Base-by-base conservation (phyloP, 2,797 vertebrate species). In the Melanotaenia boesemani region DNA sequence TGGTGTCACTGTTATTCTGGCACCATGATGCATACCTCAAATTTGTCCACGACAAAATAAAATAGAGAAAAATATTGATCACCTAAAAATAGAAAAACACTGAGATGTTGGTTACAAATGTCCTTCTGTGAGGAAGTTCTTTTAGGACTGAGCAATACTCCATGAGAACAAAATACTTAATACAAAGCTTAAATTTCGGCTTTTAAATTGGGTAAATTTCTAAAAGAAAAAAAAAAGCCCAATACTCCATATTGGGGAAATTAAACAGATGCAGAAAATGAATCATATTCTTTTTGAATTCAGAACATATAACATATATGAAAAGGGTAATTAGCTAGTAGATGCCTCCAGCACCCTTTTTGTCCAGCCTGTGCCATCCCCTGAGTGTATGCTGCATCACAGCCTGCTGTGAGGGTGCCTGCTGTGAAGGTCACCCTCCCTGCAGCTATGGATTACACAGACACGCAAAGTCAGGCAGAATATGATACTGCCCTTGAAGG, bases 391-490 rank as follows among this genome's bases (percentile, higher is more conserved):
- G 76, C 84, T 71, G 77, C 85, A 86, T 88, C 80, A 76, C 90
- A 89, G 83, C 78, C 81, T 79, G 81, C 86, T 89, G 86, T 13
- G 75, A 83, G 87, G 80, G 85, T 88, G 86, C 90, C 83, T 82
- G 83, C 92, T 92, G 91, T 94, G 94, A 95, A 95, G 94, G 94
- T 95, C 94, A 94, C 91, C 91, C 87, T 92, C 88, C 93, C 90
- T 85, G 88, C 92, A 94, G 93, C 92, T 91, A 94, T 94, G 88
- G 92, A 93, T 95, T 94, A 93, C 93, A 93, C 82, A 78, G 88
- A 64, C 85, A 3, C 63, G 87, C 93, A 93, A 78, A 93, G 92
- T 81, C 88, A 91, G 84, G 92, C 94, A 93, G 90, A 95, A 95
- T 93, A 88, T 70, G 92, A 95, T 90, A 93, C 90, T 70, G 89